Percentiles rank a stretch among this genome's conserved stretches.
Evolutionary conservation across 2,888 invertebrate species (phyloP).

Genomic region (Ramazzottius varieornatus): DNA sequence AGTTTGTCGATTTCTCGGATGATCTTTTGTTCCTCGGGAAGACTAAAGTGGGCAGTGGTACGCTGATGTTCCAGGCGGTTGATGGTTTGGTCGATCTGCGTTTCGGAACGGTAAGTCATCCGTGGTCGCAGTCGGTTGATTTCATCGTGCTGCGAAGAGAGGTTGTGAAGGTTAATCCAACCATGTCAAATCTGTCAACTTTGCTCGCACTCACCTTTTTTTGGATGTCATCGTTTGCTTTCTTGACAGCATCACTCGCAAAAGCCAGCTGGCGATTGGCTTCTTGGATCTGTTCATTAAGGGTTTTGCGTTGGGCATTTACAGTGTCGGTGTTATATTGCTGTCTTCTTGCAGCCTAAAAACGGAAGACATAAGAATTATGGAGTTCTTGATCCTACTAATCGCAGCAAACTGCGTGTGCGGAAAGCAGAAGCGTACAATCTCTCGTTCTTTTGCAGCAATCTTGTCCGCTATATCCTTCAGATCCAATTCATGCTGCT

Average conservation of each 20-base stretch:
- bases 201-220: not conserved
- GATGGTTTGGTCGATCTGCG: not conserved
- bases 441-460: not conserved
- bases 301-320: not conserved
- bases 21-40: constrained; percentile 20
- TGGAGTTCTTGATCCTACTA: no score
- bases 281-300: not conserved
- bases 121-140: not conserved
- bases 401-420: no score
- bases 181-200: not conserved
- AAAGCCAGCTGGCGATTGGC: not conserved
- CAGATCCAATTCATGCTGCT: constrained; percentile 4
- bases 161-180: no score
- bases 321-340: not conserved
- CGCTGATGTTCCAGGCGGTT: constrained; percentile 16
- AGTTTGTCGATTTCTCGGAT: constrained; percentile 20
- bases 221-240: not conserved
- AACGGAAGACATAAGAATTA: not conserved
- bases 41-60: constrained; percentile 17
- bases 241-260: not conserved
- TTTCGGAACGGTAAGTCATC: not conserved
- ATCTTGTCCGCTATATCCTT: not conserved
- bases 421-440: not conserved
- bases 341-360: not conserved
- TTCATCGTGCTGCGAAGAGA: not conserved